A percentile compares a stretch with the other conserved stretches of the same genome.
Conservation (phyloP, 2,113 vertebrate genomes). For the Vicugna pacos region DNA sequence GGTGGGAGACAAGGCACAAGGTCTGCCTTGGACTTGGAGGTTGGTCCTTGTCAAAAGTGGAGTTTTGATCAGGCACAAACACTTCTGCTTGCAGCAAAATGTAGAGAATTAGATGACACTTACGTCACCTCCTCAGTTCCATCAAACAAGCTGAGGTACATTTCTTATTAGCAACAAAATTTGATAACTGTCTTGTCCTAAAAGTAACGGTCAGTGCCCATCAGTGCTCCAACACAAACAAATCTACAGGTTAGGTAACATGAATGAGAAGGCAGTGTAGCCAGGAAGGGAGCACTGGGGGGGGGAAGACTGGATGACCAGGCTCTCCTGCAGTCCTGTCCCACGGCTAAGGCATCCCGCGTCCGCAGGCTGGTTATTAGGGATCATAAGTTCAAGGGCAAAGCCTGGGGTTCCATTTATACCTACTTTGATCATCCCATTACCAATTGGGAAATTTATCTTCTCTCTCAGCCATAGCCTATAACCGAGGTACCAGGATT, state of each 20-base stretch:
- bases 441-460: neutral
- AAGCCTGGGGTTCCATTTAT: neutral
- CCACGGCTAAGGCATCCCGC: neutral
- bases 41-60: neutral
- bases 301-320: neutral
- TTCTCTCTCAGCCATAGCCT: neutral
- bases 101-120: neutral
- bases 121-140: neutral
- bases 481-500: neutral
- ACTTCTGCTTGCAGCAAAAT: neutral
- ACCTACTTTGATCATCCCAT: neutral
- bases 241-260: neutral
- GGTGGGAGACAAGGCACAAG: neutral
- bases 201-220: neutral
- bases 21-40: neutral
- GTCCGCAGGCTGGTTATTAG: neutral
- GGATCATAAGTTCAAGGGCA: neutral
- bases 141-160: neutral
- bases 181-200: neutral
- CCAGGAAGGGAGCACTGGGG: neutral
- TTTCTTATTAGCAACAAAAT: neutral
- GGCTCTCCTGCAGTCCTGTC: neutral
- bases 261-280: neutral
- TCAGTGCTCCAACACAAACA: neutral
- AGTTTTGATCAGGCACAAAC: neutral